Conservation (phyloP, 92 coral and sea anemone genomes). For the Porites evermanni region DNA sequence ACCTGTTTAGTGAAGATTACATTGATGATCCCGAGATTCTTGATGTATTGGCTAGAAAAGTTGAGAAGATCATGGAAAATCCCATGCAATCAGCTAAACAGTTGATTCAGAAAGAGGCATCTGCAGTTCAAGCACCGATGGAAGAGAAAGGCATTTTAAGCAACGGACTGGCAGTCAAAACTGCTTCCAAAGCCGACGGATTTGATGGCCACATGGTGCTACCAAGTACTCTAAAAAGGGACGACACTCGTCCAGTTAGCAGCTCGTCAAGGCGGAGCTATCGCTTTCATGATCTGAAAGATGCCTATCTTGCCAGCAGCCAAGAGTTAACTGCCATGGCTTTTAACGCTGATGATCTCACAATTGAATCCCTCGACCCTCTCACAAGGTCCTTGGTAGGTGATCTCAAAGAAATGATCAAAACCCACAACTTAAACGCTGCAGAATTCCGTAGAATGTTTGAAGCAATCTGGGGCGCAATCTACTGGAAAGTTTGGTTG, state of each 20-base stretch:
- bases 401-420: background rate
- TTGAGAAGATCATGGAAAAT: constrained; percentile 50
- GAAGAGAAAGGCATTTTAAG: background rate
- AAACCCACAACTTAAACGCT: background rate
- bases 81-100: constrained; percentile 51
- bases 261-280: background rate
- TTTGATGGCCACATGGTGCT: background rate
- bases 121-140: background rate
- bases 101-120: background rate
- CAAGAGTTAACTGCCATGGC: constrained; percentile 1
- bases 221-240: background rate
- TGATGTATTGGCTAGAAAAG: constrained; percentile 48
- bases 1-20: constrained; percentile 61
- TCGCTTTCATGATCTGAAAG: constrained; percentile 7
- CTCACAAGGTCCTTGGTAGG: background rate
- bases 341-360: background rate
- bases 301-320: background rate
- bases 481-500: background rate
- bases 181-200: background rate
- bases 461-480: background rate
- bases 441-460: background rate
- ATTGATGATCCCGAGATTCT: constrained; percentile 58
- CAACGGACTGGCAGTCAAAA: background rate
- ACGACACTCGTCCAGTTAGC: background rate
- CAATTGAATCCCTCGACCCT: background rate